Conservation (phyloP, 2,797 vertebrate species). For the Diceros bicornis region DNA sequence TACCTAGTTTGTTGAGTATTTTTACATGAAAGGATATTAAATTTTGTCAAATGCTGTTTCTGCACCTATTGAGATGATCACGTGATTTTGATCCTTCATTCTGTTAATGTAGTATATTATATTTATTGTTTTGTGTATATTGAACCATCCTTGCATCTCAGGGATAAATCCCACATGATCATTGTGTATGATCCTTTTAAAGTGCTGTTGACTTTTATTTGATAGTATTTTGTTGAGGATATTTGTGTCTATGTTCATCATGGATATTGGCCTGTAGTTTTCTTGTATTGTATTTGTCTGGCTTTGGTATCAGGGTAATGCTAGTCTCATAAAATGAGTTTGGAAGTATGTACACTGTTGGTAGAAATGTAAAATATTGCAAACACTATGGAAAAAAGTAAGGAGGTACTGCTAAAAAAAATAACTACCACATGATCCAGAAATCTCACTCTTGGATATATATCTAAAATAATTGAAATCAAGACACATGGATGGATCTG, state of each 20-base stretch:
- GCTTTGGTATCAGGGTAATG: not conserved
- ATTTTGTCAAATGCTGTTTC: conserved; percentile 8
- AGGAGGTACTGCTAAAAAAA: not conserved
- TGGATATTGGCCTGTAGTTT: not conserved
- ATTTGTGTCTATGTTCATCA: not conserved
- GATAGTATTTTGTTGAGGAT: not conserved
- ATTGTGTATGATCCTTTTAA: not conserved
- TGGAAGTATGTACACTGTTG: not conserved
- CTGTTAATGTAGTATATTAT: not conserved
- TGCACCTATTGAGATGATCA: not conserved
- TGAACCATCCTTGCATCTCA: not conserved
- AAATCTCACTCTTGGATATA: not conserved
- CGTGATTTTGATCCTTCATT: not conserved
- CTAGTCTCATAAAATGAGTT: not conserved
- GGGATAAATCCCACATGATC: not conserved
- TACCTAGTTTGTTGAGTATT: not conserved
- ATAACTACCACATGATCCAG: not conserved
- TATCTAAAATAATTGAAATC: not conserved
- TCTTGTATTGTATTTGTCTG: not conserved
- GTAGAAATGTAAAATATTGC: not conserved
- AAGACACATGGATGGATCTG: not conserved
- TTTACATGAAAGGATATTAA: not conserved
- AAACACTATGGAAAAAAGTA: not conserved
- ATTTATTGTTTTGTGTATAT: not conserved
- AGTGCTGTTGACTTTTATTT: not conserved